Evolutionary conservation across 2,113 vertebrate genomes (phyloP).

Genomic region (Grammomys surdaster): DNA sequence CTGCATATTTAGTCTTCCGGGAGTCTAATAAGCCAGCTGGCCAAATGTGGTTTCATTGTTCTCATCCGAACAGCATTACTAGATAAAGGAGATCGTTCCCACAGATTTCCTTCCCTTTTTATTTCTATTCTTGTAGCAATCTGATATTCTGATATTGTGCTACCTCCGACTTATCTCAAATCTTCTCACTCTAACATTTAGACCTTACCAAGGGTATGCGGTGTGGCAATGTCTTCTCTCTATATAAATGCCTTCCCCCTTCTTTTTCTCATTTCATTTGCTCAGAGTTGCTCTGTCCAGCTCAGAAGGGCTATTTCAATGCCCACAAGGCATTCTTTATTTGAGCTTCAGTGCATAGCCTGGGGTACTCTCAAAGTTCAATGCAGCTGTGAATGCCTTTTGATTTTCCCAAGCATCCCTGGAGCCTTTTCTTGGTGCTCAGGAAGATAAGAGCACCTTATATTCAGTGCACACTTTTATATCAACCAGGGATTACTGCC

Average conservation of each 20-base stretch:
- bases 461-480: background rate
- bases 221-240: background rate
- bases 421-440: background rate
- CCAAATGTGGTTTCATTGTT: background rate
- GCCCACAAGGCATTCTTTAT: background rate
- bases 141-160: background rate
- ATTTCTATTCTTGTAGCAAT: background rate
- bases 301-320: background rate
- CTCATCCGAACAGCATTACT: background rate
- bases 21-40: background rate
- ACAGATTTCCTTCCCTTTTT: background rate
- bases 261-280: background rate
- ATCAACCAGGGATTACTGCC: background rate
- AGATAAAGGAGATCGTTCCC: background rate
- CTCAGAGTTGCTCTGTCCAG: background rate
- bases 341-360: background rate
- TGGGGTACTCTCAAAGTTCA: background rate
- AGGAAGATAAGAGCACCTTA: background rate
- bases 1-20: background rate
- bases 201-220: background rate
- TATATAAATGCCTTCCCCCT: fast-evolving
- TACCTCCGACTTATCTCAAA: background rate
- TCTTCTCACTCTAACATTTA: background rate
- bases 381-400: background rate
- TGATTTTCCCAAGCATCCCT: background rate